These are phyloP conservation scores for Capricornis sumatraensis DNA, from an alignment of 2,113 vertebrate genomes.

Conservation along the genomic window DNA sequence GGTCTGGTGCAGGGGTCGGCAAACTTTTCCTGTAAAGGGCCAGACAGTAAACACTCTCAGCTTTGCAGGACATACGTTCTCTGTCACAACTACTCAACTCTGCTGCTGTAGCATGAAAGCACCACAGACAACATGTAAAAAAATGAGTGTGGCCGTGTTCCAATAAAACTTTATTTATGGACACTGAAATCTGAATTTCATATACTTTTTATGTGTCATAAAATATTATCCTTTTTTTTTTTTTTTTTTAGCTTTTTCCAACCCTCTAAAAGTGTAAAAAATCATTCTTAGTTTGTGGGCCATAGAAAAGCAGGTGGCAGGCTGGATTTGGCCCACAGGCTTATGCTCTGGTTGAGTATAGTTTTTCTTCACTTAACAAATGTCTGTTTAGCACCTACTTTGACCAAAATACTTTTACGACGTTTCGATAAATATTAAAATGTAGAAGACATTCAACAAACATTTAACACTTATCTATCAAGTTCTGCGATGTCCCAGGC, in stretches of 20 bases:
- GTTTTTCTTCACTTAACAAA: neutral
- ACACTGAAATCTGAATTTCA: constrained; percentile 2
- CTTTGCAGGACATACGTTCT: neutral
- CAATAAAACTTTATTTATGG: constrained; percentile 24
- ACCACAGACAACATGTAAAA: neutral
- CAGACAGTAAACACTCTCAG: neutral
- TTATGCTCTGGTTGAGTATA: neutral
- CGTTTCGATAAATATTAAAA: neutral
- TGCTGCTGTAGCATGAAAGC: neutral
- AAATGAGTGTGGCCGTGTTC: neutral
- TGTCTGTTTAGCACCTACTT: neutral
- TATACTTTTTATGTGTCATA: neutral
- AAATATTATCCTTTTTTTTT: neutral
- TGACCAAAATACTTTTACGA: neutral
- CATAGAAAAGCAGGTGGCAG: neutral
- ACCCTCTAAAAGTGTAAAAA: neutral
- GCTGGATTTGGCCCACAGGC: neutral
- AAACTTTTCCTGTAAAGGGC: neutral
- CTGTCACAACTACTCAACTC: neutral
- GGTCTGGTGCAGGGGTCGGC: neutral
- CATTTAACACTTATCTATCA: neutral
- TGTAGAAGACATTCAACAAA: neutral
- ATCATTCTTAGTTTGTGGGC: neutral
- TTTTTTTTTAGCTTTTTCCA: neutral
- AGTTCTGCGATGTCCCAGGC: neutral